Base-by-base conservation (phyloP, 2,888 invertebrate genomes). In the Drosophila colorata region DNA sequence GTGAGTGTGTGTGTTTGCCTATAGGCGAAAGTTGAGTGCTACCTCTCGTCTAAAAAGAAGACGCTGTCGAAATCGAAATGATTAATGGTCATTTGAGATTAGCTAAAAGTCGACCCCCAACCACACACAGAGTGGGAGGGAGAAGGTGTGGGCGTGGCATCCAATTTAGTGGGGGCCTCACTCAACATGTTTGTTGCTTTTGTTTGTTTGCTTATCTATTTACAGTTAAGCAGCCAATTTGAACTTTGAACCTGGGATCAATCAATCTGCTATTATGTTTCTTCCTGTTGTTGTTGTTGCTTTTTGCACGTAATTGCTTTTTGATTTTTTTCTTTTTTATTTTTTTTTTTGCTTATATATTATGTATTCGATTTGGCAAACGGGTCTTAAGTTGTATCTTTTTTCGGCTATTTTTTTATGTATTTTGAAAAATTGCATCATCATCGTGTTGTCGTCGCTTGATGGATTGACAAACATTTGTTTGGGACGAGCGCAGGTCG, bases 191-290 rank as follows among this genome's bases (percentile, higher is more conserved):
- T 60, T 84, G 80, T 69, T 69, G 81, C 61, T 69, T 64, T 55
- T 68, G 64, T 72, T 65, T 87, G 75, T 78, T 78, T 79, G 80
- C 60, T 81, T 84, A 79, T 77, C 79, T 79, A 79, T 88, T 88
- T 87, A 79, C 89, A 81, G 87, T 69, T 87, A 87, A 85, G 81
- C 87, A 88, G 87, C 82, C 89, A 88, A 88, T 86, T 88, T 84
- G 89, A 86, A 81, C 85, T 88, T 72, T 79, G 82, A 87, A 74
- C 85, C 71, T 72, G 47, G 80, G 87, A 88, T 86, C 85, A 86
- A 86, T 86, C 85, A 86, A 86, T 86, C 77, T 87, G 79, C 85
- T 81, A 88, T 86, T 88, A 88, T 87, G 80, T 85, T 88, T 82
- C 73, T 79, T 75, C 60, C 75, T 57, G 51, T 63, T 67, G 11